Base-by-base conservation (phyloP, 2,113 vertebrate genomes). In the Coracopsis vasa region DNA sequence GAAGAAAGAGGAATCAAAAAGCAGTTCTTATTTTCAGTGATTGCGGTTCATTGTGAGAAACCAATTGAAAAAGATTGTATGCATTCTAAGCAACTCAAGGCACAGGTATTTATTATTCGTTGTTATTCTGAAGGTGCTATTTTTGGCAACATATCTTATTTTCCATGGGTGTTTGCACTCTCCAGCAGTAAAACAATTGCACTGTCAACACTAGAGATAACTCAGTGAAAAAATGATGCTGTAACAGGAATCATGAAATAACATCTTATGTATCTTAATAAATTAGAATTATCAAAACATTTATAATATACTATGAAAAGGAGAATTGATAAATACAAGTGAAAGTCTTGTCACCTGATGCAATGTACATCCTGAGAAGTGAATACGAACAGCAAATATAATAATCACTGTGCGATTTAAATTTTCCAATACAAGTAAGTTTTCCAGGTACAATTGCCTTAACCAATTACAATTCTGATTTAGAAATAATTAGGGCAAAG, bases 101-200 rank as follows among this genome's bases (percentile, higher is more conserved):
- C n/a, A 77, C 31, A 33, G n/a, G 27, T 58, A 45, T 86, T 96
- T 56, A 56, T 94, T 88, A 39, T 21, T 90, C 0, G 12, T 64
- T 83, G 66, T 64, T 79, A 80, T 90, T 88, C 44, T 75, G 41
- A 75, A 88, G 60, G n/a, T 92, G 42, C 33, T 93, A 64, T 27
- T 94, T 94, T 80, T 94, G 70, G 50, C 45, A 97, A 74, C 10
- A 35, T 81, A 27, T 73, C 72, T 95, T 84, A 45, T 74, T 87
- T 90, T 87, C 88, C 48, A 66, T 35, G 65, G 39, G 33, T 58
- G 45, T 72, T 44, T 54, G 44, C 69, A 50, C 28, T 90, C 60
- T 83, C 54, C 70, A 84, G 56, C 53, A 61, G 42, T 73, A 65
- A 92, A 96, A 96, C 16, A 81, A 83, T 53, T 56, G 75, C 62